Base-by-base conservation (phyloP, 2,797 vertebrate species). In the Spondyliosoma cantharus region DNA sequence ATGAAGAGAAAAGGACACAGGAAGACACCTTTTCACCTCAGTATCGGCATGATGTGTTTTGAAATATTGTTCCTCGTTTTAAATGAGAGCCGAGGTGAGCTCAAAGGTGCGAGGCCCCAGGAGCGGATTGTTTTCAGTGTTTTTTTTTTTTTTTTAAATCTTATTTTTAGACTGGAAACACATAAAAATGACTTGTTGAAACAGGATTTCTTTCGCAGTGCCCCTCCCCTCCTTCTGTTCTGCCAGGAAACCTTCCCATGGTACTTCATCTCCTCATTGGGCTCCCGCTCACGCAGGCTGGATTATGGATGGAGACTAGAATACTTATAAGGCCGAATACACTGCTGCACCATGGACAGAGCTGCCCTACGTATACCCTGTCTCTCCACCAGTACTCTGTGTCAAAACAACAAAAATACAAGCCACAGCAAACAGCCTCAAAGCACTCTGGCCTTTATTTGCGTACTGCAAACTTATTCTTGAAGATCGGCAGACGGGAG, bases 251-350 rank as follows among this genome's bases (percentile, higher is more conserved):
- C 49, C 63, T 85, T 93, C 90, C 83, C 88, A 70, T 76, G 88
- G 83, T 72, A 78, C 75, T 81, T 89, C 85, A 90, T 90, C 86
- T 90, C 72, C 87, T 92, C 84, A 90, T 87, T 89, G 79, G 83
- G 72, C 85, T 56, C 67, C 90, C 24, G 19, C 83, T 93, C 92
- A 93, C 85, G 85, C 85, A 89, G 81, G 53, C 83, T 29, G 71
- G 89, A 92, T 92, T 89, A 91, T 82, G 81, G 86, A 83, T 67
- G 76, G 78, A 85, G 90, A 72, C 86, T 62, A n/a, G 88, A 92
- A 91, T 91, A 90, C 86, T 90, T 89, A 90, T 84, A 81, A 90
- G 81, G 80, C 82, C 12, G 48, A 76, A 77, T 89, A 87, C 80
- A 78, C 71, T 63, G 74, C 84, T 86, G 87, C 85, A 53, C 66